Evolutionary conservation across 2,888 invertebrate species (phyloP).

Genomic region (Eupithecia subumbrata): DNA sequence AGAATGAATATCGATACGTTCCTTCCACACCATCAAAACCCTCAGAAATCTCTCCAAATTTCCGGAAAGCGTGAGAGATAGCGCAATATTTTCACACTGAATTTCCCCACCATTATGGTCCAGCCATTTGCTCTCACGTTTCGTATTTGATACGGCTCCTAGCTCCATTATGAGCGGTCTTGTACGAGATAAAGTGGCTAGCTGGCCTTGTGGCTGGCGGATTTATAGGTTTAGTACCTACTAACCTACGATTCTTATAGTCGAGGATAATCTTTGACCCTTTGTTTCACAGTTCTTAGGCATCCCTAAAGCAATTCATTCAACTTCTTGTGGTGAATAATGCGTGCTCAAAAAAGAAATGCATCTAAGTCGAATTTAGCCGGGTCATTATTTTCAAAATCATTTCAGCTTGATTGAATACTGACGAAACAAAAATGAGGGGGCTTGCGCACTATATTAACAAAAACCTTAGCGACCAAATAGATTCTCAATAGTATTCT

Average conservation of each 20-base stretch:
- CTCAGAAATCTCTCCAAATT: neutral
- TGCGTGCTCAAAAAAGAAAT: neutral
- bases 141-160: slow-evolving; percentile 47
- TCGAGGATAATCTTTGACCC: slow-evolving; percentile 30
- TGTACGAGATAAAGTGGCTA: slow-evolving; percentile 51
- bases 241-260: slow-evolving; percentile 35
- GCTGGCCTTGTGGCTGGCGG: slow-evolving; percentile 42
- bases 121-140: slow-evolving; percentile 38
- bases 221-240: slow-evolving; percentile 37
- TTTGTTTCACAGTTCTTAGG: slow-evolving; percentile 18
- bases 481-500: neutral
- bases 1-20: neutral
- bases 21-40: neutral
- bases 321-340: neutral
- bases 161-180: slow-evolving; percentile 48
- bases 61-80: slow-evolving; percentile 20
- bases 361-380: no score
- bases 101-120: slow-evolving; percentile 7
- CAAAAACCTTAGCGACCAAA: no score
- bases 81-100: slow-evolving; percentile 37
- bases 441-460: no score
- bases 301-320: slow-evolving; percentile 5
- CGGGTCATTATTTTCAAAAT: neutral
- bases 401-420: neutral
- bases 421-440: no score